These are phyloP conservation scores for Pelusios castaneus DNA, from an alignment of 2,113 vertebrate species.

Conservation along the genomic window DNA sequence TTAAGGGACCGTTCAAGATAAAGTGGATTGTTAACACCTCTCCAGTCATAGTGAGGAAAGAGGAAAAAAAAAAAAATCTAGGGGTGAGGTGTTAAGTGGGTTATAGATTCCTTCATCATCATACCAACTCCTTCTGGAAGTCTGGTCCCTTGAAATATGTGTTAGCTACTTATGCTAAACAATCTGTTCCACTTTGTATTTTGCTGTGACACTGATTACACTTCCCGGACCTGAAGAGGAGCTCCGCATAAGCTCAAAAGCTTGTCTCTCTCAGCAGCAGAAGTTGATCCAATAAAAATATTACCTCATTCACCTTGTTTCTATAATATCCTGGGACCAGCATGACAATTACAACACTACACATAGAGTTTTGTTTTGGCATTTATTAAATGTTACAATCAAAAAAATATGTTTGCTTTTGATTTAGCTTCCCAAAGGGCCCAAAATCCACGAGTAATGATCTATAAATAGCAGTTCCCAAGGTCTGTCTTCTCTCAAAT, in stretches of 20 bases:
- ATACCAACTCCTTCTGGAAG: neutral
- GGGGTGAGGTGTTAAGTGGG: too few species aligned
- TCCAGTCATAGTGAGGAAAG: too few species aligned
- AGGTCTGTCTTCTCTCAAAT: neutral
- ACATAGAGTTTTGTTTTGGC: neutral
- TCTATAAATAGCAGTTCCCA: neutral
- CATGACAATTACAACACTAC: neutral
- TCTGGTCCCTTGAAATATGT: neutral
- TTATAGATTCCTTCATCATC: neutral
- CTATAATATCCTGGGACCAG: too few species aligned
- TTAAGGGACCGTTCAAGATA: too few species aligned
- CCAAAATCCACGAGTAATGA: neutral
- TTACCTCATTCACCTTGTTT: neutral
- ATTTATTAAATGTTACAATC: constrained; percentile 9
- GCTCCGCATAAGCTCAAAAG: neutral
- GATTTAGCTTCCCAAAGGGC: neutral
- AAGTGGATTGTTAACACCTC: too few species aligned
- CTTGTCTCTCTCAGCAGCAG: neutral
- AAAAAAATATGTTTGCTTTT: neutral
- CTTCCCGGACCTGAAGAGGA: neutral
- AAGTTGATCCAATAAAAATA: neutral
- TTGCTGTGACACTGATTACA: neutral
- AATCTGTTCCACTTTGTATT: neutral
- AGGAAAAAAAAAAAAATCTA: too few species aligned
- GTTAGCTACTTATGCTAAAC: neutral